Evolutionary conservation across 2,888 invertebrate genomes (phyloP).

Genomic region (Ptycholaimellus sp.): DNA sequence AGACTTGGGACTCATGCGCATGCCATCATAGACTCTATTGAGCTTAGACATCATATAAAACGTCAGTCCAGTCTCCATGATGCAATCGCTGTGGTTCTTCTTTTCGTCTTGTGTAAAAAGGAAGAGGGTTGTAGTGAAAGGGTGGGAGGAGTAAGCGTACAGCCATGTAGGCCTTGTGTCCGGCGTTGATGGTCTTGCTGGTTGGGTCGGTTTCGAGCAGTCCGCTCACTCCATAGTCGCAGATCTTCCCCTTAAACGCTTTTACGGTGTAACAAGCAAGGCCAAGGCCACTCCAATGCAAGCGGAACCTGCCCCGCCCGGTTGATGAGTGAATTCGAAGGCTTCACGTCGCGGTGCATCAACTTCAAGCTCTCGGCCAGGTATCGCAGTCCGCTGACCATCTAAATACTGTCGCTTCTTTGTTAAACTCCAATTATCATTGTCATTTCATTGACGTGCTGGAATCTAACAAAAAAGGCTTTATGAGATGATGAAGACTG

Average conservation of each 20-base stretch:
- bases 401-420: no score
- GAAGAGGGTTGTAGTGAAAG: not conserved
- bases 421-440: no score
- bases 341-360: constrained; percentile 80
- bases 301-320: constrained; percentile 11
- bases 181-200: constrained; percentile 84
- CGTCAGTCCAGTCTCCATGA: no score
- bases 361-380: constrained; percentile 61
- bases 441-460: no score
- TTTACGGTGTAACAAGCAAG: constrained; percentile 12
- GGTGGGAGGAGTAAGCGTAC: no score
- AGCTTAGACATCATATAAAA: no score
- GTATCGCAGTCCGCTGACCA: constrained; percentile 70
- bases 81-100: no score
- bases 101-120: not conserved
- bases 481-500: no score
- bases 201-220: constrained; percentile 83
- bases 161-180: constrained; percentile 93
- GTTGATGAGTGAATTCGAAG: constrained; percentile 80
- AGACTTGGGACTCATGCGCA: no score
- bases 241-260: constrained; percentile 83
- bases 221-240: constrained; percentile 93
- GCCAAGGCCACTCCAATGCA: not conserved
- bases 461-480: no score
- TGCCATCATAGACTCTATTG: no score